phyloP scores from a whole-genome alignment of 2,888 invertebrate genomes.

The Apotomis capreana region DNA sequence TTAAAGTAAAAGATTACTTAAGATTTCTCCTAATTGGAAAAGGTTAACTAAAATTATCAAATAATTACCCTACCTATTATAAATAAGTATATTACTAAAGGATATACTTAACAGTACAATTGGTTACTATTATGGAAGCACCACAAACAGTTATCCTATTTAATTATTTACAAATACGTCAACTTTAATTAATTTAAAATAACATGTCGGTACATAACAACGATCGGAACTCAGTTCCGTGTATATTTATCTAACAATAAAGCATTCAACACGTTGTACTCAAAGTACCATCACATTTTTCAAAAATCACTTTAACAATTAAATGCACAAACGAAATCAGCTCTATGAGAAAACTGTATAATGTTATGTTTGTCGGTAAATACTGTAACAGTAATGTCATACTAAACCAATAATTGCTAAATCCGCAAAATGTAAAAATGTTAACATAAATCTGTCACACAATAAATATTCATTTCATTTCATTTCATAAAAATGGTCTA shows the following conservation, averaged over 20 bases:
- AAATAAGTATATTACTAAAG: not conserved
- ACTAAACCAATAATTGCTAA: conserved; percentile 18
- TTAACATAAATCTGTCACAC: too few species aligned
- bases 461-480: too few species aligned
- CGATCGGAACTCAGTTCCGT: conserved; percentile 59
- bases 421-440: too few species aligned
- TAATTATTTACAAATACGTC: conserved; percentile 39
- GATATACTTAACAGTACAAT: conserved; percentile 2
- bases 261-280: conserved; percentile 62
- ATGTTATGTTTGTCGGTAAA: conserved; percentile 24
- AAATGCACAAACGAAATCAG: conserved; percentile 55
- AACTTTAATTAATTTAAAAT: conserved; percentile 22
- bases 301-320: conserved; percentile 46
- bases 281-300: conserved; percentile 65
- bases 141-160: conserved; percentile 40
- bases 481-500: too few species aligned
- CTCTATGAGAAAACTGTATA: conserved; percentile 45
- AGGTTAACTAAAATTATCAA: not conserved
- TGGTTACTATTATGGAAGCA: conserved; percentile 25
- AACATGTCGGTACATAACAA: conserved; percentile 16
- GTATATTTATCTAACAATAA: conserved; percentile 54
- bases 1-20: conserved; percentile 10
- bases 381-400: conserved; percentile 34
- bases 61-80: conserved; percentile 8
- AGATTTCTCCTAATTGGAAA: not conserved